A percentile compares a stretch with the other conserved stretches of the same genome.
phyloP scores from a whole-genome alignment of 2,888 invertebrate genomes.

The Blera fallax region DNA sequence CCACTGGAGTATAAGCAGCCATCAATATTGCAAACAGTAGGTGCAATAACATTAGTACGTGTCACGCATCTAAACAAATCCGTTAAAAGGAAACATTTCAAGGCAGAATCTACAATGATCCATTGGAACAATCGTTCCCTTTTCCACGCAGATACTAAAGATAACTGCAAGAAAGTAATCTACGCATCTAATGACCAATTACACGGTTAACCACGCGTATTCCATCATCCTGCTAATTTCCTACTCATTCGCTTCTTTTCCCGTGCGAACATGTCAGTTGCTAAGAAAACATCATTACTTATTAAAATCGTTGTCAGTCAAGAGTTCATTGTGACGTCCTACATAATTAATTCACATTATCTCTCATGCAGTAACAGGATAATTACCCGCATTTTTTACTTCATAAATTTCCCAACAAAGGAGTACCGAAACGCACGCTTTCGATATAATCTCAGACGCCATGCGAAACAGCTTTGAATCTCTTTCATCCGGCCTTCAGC shows the following conservation, averaged over 20 bases:
- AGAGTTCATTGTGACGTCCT: not conserved
- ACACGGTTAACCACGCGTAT: not conserved
- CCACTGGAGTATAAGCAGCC: too few species aligned
- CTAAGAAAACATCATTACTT: not conserved
- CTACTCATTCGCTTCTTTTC: not conserved
- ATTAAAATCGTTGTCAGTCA: not conserved
- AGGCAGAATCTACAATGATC: too few species aligned
- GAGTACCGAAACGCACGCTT: not conserved
- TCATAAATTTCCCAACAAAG: not conserved
- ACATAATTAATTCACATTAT: slow-evolving; percentile 8
- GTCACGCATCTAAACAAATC: too few species aligned
- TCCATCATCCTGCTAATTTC: not conserved
- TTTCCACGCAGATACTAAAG: too few species aligned
- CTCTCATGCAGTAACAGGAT: slow-evolving; percentile 1
- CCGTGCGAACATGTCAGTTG: not conserved
- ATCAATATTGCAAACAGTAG: too few species aligned
- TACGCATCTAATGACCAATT: not conserved
- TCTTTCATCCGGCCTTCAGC: not conserved
- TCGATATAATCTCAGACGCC: not conserved
- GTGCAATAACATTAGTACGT: too few species aligned
- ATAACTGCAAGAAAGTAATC: not conserved
- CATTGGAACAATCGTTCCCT: too few species aligned
- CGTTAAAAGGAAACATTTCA: too few species aligned
- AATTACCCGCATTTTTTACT: slow-evolving; percentile 7
- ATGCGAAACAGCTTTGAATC: not conserved